Evolutionary conservation across 2,888 invertebrate genomes (phyloP).

Genomic region (Andrena hattorfiana): DNA sequence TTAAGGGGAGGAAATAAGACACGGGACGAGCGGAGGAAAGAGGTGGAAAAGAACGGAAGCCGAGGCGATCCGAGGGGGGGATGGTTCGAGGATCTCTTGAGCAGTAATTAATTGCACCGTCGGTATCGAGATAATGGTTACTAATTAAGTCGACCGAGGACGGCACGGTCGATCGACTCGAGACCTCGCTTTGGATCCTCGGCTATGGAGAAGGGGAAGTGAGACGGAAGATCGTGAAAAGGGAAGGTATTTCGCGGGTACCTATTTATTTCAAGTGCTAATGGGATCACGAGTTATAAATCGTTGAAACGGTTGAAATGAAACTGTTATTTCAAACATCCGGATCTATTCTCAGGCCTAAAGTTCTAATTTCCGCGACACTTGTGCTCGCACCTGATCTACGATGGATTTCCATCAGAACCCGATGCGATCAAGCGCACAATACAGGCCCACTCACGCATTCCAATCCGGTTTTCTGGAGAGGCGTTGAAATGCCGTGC

Average conservation of each 20-base stretch:
- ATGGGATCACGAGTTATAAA: too few relatives aligned
- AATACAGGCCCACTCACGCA: conserved; percentile 22
- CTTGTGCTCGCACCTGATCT: conserved; percentile 19
- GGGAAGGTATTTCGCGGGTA: background rate
- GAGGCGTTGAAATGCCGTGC: conserved; percentile 46
- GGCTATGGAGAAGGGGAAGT: conserved; percentile 13
- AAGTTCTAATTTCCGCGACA: background rate
- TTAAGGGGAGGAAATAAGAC: conserved; percentile 24
- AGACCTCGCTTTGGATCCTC: conserved; percentile 26
- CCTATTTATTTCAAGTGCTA: too few relatives aligned
- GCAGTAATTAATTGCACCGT: conserved; percentile 67
- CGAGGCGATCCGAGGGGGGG: conserved; percentile 11
- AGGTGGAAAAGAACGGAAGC: conserved; percentile 27
- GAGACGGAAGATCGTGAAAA: background rate
- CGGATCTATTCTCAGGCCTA: background rate
- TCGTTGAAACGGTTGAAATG: too few relatives aligned
- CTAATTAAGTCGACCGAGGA: conserved; percentile 67
- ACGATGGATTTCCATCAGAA: background rate
- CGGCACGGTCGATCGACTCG: conserved; percentile 57
- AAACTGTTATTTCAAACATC: too few relatives aligned
- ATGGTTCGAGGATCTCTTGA: conserved; percentile 25
- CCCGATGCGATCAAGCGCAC: conserved; percentile 11
- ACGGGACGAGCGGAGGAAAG: background rate
- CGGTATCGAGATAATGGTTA: conserved; percentile 73
- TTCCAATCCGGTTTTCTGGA: conserved; percentile 6